Conservation (phyloP, 1,140 invertebrate species). For the Musca vetustissima region DNA sequence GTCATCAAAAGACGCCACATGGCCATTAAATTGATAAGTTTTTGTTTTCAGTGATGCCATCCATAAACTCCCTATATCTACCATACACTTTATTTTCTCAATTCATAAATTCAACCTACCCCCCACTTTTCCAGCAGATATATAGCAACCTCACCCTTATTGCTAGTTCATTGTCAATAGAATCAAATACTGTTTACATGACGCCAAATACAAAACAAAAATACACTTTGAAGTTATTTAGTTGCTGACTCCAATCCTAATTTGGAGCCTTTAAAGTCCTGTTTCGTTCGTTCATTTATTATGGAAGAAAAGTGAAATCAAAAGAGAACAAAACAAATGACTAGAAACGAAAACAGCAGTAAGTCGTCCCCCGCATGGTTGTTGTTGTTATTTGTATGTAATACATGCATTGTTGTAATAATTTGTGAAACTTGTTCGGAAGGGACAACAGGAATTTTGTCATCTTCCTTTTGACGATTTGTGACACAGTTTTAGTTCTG, state of each 20-base stretch:
- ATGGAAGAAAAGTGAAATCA: neutral
- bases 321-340: neutral
- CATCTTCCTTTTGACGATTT: too few species aligned
- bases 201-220: slow-evolving; percentile 8
- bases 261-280: neutral
- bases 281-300: neutral
- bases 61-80: neutral
- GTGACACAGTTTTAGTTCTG: too few species aligned
- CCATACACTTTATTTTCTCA: too few species aligned
- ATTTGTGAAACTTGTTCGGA: too few species aligned
- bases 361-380: too few species aligned
- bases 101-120: neutral
- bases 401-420: too few species aligned
- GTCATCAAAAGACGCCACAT: slow-evolving; percentile 21
- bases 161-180: neutral
- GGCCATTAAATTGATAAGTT: slow-evolving; percentile 22
- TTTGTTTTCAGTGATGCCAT: neutral
- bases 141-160: too few species aligned
- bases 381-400: too few species aligned
- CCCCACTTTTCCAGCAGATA: too few species aligned
- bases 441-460: too few species aligned
- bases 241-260: neutral
- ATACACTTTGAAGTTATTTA: slow-evolving; percentile 13
- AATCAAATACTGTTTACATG: slow-evolving; percentile 17
- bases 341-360: too few species aligned